These are phyloP conservation scores for Busseola fusca DNA, from an alignment of 2,888 invertebrate genomes.

Conservation along the genomic window DNA sequence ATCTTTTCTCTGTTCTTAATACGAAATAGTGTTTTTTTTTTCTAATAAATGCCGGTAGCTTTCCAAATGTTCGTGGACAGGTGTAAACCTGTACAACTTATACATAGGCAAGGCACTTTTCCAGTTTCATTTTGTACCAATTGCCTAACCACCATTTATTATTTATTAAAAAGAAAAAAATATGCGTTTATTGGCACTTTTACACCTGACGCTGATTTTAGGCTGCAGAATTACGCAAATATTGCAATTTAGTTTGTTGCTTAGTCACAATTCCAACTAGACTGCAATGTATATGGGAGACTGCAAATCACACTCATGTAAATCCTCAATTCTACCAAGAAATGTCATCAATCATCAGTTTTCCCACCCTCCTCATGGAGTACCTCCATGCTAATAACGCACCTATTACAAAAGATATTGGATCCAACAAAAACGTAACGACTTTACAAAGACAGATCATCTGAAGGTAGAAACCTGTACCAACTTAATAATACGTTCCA, in stretches of 20 bases:
- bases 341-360: constrained; percentile 37
- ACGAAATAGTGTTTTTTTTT: background rate
- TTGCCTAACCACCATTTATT: too few relatives aligned
- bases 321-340: background rate
- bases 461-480: constrained; percentile 56
- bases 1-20: background rate
- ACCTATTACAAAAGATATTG: constrained; percentile 64
- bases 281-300: background rate
- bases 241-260: background rate
- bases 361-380: constrained; percentile 4
- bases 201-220: too few relatives aligned
- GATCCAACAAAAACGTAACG: constrained; percentile 63
- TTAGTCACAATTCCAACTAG: background rate
- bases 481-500: constrained; percentile 9
- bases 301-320: background rate
- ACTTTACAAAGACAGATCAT: constrained; percentile 67
- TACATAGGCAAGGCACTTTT: too few relatives aligned
- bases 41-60: background rate
- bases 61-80: background rate
- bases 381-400: constrained; percentile 51
- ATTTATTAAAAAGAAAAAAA: too few relatives aligned
- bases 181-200: too few relatives aligned
- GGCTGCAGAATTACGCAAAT: too few relatives aligned
- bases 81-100: background rate
- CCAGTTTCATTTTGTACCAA: background rate